A percentile compares a stretch with the other conserved stretches of the same genome.
Evolutionary conservation across 2,113 vertebrate genomes (phyloP).

Genomic region (Nematolebias whitei): DNA sequence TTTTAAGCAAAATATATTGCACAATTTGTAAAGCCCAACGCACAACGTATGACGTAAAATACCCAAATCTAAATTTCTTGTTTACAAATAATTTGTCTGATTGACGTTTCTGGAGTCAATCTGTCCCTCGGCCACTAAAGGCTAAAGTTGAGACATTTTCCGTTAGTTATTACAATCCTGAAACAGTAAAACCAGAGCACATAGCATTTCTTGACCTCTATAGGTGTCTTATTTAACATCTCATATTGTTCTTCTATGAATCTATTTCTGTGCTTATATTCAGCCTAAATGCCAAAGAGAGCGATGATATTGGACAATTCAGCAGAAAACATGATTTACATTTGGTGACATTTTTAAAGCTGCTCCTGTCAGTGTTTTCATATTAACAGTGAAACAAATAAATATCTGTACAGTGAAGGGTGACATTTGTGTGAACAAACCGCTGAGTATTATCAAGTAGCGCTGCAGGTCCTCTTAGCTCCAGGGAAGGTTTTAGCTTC

Average conservation of each 20-base stretch:
- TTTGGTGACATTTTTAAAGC: constrained; percentile 37
- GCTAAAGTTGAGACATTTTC: not conserved
- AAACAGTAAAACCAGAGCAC: constrained; percentile 1
- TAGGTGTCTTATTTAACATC: constrained; percentile 17
- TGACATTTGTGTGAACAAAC: constrained; percentile 41
- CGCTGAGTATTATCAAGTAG: constrained; percentile 6
- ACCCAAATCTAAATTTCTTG: not conserved
- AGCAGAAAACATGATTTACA: constrained; percentile 26
- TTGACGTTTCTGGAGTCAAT: not conserved
- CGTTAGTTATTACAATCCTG: constrained; percentile 7
- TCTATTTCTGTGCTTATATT: constrained; percentile 16
- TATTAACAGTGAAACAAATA: constrained; percentile 26
- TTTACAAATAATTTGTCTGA: constrained; percentile 4
- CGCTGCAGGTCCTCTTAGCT: constrained; percentile 3
- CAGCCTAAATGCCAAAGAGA: constrained; percentile 17
- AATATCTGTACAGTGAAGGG: constrained; percentile 26
- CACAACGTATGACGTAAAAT: not conserved
- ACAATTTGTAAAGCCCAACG: too few species aligned
- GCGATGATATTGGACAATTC: constrained; percentile 13
- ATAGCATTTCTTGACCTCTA: constrained; percentile 11
- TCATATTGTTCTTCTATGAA: constrained; percentile 9
- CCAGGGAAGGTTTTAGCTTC: not conserved
- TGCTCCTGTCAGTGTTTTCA: constrained; percentile 28
- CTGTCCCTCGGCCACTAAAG: not conserved
- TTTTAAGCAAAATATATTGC: too few species aligned